Base-by-base conservation (phyloP, 2,888 invertebrate genomes). In the Helleia helle region DNA sequence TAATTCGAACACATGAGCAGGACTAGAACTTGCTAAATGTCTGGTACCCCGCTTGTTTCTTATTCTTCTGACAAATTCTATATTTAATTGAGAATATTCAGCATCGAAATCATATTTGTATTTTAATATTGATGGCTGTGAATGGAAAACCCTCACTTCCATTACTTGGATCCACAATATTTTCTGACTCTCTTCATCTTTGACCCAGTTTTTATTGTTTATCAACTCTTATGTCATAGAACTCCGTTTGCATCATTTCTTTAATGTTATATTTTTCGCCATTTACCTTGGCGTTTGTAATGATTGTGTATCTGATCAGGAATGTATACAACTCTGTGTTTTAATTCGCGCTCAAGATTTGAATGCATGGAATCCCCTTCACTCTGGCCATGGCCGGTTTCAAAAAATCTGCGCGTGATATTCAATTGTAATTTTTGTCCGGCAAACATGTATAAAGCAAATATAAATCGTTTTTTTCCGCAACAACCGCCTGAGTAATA, bases 31-130 rank as follows among this genome's bases (percentile, higher is more conserved):
- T 29, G 29, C 8, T 24, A 36, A 12, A n/a, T 8, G n/a, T n/a
- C n/a, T n/a, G n/a, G 6, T 36, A 24, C 36, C 8, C 11, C 7
- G 36, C 11, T 18, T 34, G 17, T 22, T 34, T 15, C n/a, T 15
- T 11, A 34, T 17, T 11, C 17, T 34, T 34, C n/a, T n/a, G 9
- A 2, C 12, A 11, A 9, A 11, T 22, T 24, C 36, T 6, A 3
- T 13, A 36, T 11, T 18, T n/a, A 24, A 36, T 9, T 9, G n/a
- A 22, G 36, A 34, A 34, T 36, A 36, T 12, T 22, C 22, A 8
- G 18, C 24, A 11, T 36, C 22, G 24, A 36, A 36, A 24, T 36
- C 22, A 36, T 36, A 36, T 22, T 36, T 36, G 12, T 22, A 36
- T 8, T 18, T 9, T 11, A 24, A 12, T 8, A 18, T 22, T 3